Base-by-base conservation (phyloP, 2,797 vertebrate genomes). In the Discoglossus pictus region DNA sequence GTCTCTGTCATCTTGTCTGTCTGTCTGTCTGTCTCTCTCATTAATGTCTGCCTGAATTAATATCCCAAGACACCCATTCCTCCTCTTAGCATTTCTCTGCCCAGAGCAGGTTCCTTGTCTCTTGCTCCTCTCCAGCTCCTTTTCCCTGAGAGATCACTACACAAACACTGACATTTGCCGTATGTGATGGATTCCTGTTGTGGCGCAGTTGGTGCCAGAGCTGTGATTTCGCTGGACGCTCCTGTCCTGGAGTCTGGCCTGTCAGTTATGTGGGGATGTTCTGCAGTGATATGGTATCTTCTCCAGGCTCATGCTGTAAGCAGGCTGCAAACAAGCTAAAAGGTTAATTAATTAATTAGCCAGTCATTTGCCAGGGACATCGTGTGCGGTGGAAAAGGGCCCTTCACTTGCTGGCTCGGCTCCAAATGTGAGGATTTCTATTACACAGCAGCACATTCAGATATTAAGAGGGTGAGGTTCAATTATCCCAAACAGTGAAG, bases 121-220 rank as follows among this genome's bases (percentile, higher is more conserved):
- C 25, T n/a, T n/a, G n/a, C n/a, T n/a, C n/a, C n/a, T n/a, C n/a
- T n/a, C n/a, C n/a, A n/a, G n/a, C n/a, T n/a, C n/a, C n/a, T n/a
- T n/a, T n/a, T 71, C 68, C 68, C 68, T 38, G 44, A 61, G 61
- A 64, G 63, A 71, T 55, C 61, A 23, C 52, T 61, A 58, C 53
- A 58, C 64, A 65, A 71, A 65, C 52, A 53, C 53, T 71, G 68
- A 71, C 68, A 71, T 64, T 71, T 71, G n/a, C 61, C 58, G 46
- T 43, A 11, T 47, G 48, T 56, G 64, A 64, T 63, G 9, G 56
- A 63, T 64, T 58, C 20, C 21, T 27, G 51, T 63, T 42, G 43
- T 20, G 12, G 68, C 60, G 20, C 35, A 25, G 25, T n/a, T 2
- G 9, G 53, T 52, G 68, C 52, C 61, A 55, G 42, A 40, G 15